These are phyloP conservation scores for Propithecus coquereli DNA, from an alignment of 2,113 vertebrate species.

Conservation along the genomic window DNA sequence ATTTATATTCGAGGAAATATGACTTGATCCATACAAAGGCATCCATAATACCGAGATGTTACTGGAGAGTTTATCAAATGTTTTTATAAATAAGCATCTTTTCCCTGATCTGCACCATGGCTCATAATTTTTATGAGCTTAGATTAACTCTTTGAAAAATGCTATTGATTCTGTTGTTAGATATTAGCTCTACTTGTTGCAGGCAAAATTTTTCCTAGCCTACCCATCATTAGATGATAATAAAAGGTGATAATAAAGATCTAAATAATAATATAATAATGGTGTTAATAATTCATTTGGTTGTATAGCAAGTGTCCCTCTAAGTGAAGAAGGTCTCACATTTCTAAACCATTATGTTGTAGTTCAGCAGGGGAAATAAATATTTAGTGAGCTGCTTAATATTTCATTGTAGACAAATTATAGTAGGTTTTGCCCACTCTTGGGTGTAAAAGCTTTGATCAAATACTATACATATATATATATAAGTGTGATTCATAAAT, in stretches of 20 bases:
- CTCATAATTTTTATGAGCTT: constrained; percentile 2
- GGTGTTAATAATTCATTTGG: constrained; percentile 64
- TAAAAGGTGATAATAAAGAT: constrained; percentile 57
- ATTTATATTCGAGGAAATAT: background rate
- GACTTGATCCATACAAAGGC: background rate
- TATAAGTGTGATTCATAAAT: constrained; percentile 55
- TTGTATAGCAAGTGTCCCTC: constrained; percentile 57
- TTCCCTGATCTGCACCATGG: background rate
- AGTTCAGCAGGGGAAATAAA: constrained; percentile 78
- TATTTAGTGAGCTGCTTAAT: constrained; percentile 81
- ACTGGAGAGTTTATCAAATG: background rate
- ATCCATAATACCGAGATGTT: background rate
- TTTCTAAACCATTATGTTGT: constrained; percentile 61
- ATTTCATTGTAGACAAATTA: constrained; percentile 81
- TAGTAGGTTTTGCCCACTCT: constrained; percentile 62
- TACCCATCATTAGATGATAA: constrained; percentile 47
- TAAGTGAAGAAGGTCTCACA: constrained; percentile 56
- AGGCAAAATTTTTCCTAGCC: constrained; percentile 6
- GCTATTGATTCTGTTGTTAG: background rate
- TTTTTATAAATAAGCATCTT: constrained; percentile 21
- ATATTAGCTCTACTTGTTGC: background rate
- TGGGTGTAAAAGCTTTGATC: constrained; percentile 65
- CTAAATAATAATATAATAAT: constrained; percentile 61
- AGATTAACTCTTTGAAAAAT: constrained; percentile 29
- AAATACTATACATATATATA: constrained; percentile 41